phyloP scores from a whole-genome alignment of 2,113 vertebrate species.

The Delphinapterus leucas region DNA sequence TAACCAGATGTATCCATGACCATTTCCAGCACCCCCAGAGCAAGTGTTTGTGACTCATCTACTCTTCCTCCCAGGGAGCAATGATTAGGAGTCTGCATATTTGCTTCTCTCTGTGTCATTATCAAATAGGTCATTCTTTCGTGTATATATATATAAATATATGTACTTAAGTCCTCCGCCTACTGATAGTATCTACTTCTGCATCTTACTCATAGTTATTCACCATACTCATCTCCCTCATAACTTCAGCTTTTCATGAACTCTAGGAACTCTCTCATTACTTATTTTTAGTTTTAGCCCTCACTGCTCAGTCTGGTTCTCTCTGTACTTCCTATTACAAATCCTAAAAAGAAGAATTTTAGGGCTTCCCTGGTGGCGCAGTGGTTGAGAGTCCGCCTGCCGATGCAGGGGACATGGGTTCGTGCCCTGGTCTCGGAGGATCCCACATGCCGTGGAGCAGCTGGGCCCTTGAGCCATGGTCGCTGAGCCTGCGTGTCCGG shows the following conservation, averaged over 20 bases:
- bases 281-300: background rate
- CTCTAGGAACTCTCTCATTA: background rate
- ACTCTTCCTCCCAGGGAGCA: background rate
- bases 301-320: background rate
- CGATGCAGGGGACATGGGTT: no score
- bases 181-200: background rate
- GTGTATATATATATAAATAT: background rate
- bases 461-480: no score
- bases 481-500: accelerated
- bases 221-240: background rate
- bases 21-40: background rate
- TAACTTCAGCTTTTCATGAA: background rate
- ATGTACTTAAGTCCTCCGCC: background rate
- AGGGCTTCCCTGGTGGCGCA: no score
- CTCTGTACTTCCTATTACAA: background rate
- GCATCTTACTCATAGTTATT: background rate
- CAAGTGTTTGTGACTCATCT: background rate
- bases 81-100: background rate
- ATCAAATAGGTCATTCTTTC: background rate
- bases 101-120: background rate
- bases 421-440: no score
- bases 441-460: no score
- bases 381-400: no score
- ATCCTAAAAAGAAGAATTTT: background rate
- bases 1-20: background rate